Evolutionary conservation across 2,797 vertebrate genomes (phyloP), one percentile per base, ranked within the genome.

Genomic region (Oryzias dopingdopingensis): DNA sequence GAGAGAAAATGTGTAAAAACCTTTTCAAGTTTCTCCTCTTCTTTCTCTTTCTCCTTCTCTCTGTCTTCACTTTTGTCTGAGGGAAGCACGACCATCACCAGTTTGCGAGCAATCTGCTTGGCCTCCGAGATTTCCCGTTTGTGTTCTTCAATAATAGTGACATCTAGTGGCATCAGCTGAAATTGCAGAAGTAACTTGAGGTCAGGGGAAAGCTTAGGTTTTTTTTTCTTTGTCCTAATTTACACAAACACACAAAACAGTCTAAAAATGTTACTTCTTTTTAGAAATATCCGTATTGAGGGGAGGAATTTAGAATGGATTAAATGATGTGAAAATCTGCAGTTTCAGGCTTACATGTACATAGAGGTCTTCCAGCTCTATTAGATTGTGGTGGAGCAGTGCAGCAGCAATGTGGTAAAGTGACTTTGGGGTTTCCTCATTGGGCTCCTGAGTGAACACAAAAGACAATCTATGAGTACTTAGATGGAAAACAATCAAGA

Each of bases 381-480:
- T 96, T 70, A 99, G 93, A 89, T 97, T 95, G 81, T 96, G 93
- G 58, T 99, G 96, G 70, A 99, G 90, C 78, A 99, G 93, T 60
- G 97, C 93, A 79, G 97, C 97, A 84, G 97, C 96, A 59, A 99
- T 94, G 86, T 96, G 94, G 85, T 99, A 98, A 64, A 99, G 92
- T 72, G 97, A 98, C 47, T 92, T 93, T 8, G 97, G 97, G 0
- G 97, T 99, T 89, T 98, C 96, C 74, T 96, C 96, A 73, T 94
- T 99, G 18, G 97, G 97, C 84, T 98, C 97, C 97, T 98, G 72
- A 66, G 82, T 67, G 32, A 46, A 70, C 2, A 71, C 16, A 65
- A 1, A 44, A 14, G 1, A 22, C 43, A 50, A 51, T 1, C 48
- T 53, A 53, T 20, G 2, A 65, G 14, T 16, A 26, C 26, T 26